Conservation (phyloP, 2,888 invertebrate species). For the Dryocosmus kuriphilus region DNA sequence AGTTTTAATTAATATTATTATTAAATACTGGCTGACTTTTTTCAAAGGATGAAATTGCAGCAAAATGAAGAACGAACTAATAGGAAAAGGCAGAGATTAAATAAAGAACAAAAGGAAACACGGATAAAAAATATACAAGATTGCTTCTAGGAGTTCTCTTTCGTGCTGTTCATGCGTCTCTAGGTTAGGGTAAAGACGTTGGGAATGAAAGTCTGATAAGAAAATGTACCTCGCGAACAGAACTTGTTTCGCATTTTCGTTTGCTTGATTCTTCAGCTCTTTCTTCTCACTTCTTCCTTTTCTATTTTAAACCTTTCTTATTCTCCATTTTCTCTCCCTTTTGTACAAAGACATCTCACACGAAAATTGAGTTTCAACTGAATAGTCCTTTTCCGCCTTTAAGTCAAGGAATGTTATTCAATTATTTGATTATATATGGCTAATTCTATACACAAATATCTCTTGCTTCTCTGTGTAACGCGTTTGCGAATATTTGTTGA, state of each 20-base stretch:
- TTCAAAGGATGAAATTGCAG: not conserved
- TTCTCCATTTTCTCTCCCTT: not conserved
- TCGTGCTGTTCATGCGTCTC: constrained; percentile 17
- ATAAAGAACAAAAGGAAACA: not conserved
- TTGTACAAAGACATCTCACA: not conserved
- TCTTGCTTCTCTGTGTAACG: no score
- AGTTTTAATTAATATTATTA: not conserved
- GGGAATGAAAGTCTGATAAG: constrained; percentile 4
- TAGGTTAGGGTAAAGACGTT: not conserved
- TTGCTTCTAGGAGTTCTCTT: not conserved
- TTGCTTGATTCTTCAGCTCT: constrained; percentile 2
- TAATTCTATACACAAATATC: no score
- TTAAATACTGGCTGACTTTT: not conserved
- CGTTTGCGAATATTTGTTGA: no score
- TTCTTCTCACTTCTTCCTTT: not conserved
- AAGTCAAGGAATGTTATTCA: no score
- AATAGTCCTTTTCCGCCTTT: no score
- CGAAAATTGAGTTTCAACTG: not conserved
- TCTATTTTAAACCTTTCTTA: not conserved
- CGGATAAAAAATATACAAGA: constrained; percentile 4
- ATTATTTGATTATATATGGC: no score
- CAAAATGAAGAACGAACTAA: not conserved
- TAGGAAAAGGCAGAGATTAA: not conserved
- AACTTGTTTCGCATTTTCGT: constrained; percentile 17
- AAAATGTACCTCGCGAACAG: not conserved